These are phyloP conservation scores for Temnothorax rugatulus DNA, from an alignment of 2,888 invertebrate species.

Conservation along the genomic window DNA sequence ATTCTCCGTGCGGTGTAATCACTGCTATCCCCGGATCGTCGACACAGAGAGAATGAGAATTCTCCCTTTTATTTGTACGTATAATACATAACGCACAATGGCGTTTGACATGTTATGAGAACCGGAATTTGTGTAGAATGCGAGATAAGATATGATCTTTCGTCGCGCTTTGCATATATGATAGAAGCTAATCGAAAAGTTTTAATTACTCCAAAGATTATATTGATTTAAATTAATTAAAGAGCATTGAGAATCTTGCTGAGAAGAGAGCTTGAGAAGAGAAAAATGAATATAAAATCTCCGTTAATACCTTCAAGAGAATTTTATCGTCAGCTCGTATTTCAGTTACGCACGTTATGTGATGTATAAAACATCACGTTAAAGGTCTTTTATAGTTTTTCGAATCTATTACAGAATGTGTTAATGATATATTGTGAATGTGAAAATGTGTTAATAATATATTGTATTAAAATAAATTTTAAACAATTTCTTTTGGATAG, in stretches of 20 bases:
- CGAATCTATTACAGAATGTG: background rate
- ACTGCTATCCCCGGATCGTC: conserved; percentile 42
- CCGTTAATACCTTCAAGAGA: background rate
- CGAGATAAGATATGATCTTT: conserved; percentile 3
- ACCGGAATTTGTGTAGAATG: background rate
- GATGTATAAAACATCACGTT: background rate
- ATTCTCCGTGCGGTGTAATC: conserved; percentile 48
- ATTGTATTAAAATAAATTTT: background rate
- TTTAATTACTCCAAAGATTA: background rate
- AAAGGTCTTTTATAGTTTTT: background rate
- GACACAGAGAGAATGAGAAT: conserved; percentile 9
- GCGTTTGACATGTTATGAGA: conserved; percentile 9
- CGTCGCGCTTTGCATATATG: background rate
- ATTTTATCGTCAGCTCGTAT: background rate
- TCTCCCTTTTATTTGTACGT: conserved; percentile 23
- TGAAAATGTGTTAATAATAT: background rate
- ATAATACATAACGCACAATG: conserved; percentile 17
- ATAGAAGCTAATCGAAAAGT: background rate
- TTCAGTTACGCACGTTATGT: background rate
- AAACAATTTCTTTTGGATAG: background rate
- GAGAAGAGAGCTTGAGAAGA: no score
- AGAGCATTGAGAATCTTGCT: background rate
- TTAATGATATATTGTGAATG: no score
- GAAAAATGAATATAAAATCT: background rate
- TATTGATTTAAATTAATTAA: conserved; percentile 21